phyloP scores from a whole-genome alignment of 2,113 vertebrate genomes.

The Mugil cephalus region DNA sequence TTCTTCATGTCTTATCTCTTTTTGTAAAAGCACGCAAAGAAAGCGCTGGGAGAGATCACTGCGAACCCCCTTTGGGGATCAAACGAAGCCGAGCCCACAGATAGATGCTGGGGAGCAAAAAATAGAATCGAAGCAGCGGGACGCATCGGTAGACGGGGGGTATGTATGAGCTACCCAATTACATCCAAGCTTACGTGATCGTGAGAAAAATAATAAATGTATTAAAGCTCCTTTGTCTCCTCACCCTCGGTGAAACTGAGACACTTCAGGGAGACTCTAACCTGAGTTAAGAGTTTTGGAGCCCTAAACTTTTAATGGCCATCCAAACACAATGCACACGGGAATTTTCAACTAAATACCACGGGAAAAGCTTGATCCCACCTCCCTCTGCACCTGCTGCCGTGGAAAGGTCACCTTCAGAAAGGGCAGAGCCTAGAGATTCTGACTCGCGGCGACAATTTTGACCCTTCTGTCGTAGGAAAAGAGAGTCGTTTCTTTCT shows the following conservation, averaged over 20 bases:
- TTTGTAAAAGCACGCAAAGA: slow-evolving; percentile 41
- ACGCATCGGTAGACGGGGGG: slow-evolving; percentile 3
- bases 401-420: slow-evolving; percentile 19
- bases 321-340: background rate
- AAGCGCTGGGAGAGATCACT: slow-evolving; percentile 12
- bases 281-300: background rate
- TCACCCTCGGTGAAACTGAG: background rate
- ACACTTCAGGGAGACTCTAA: background rate
- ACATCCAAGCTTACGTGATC: background rate
- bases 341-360: background rate
- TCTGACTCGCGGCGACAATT: background rate
- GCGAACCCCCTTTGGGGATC: slow-evolving; percentile 23
- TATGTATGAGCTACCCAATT: slow-evolving; percentile 5
- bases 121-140: slow-evolving; percentile 24
- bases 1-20: slow-evolving; percentile 9
- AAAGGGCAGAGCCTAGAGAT: slow-evolving; percentile 12
- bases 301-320: background rate
- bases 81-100: slow-evolving; percentile 25
- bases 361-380: background rate
- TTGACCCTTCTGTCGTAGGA: background rate
- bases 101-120: slow-evolving; percentile 6
- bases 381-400: background rate
- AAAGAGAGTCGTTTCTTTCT: background rate
- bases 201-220: background rate
- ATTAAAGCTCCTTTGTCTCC: slow-evolving; percentile 1